phyloP scores from a whole-genome alignment of 2,888 invertebrate species.

The Lagria hirta region DNA sequence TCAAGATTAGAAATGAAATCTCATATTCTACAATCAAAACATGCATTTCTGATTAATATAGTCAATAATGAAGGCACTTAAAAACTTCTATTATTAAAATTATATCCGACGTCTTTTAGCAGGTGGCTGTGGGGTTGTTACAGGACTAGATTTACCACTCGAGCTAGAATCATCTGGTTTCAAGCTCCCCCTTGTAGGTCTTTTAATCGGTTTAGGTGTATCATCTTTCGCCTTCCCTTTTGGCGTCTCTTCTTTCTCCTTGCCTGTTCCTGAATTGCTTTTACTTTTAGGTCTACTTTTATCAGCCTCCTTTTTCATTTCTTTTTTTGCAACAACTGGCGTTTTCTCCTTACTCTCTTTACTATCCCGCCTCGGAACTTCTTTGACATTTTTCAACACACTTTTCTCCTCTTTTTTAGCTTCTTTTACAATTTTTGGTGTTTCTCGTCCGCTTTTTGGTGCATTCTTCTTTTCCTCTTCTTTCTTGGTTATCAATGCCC shows the following conservation, averaged over 20 bases:
- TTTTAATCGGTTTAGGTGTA: slow-evolving; percentile 46
- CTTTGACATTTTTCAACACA: slow-evolving; percentile 38
- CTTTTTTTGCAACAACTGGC: slow-evolving; percentile 43
- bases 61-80: no score
- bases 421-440: slow-evolving; percentile 43
- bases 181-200: slow-evolving; percentile 54
- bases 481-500: slow-evolving; percentile 45
- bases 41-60: no score
- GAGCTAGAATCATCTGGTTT: slow-evolving; percentile 53
- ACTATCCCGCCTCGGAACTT: slow-evolving; percentile 47
- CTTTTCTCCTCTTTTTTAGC: slow-evolving; percentile 47
- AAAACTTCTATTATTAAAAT: slow-evolving; percentile 31
- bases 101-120: slow-evolving; percentile 46
- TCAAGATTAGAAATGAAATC: no score
- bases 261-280: slow-evolving; percentile 27
- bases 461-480: slow-evolving; percentile 45
- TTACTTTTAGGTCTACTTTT: slow-evolving; percentile 43
- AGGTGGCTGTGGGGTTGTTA: slow-evolving; percentile 44
- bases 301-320: slow-evolving; percentile 47
- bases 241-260: slow-evolving; percentile 40
- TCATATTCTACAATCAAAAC: no score
- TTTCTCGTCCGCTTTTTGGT: slow-evolving; percentile 44
- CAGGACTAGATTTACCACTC: slow-evolving; percentile 52
- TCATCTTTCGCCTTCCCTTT: slow-evolving; percentile 43
- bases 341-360: slow-evolving; percentile 47